A percentile compares a stretch with the other conserved stretches of the same genome.
phyloP scores from a whole-genome alignment of 2,888 invertebrate species.

The Arenicola marina region DNA sequence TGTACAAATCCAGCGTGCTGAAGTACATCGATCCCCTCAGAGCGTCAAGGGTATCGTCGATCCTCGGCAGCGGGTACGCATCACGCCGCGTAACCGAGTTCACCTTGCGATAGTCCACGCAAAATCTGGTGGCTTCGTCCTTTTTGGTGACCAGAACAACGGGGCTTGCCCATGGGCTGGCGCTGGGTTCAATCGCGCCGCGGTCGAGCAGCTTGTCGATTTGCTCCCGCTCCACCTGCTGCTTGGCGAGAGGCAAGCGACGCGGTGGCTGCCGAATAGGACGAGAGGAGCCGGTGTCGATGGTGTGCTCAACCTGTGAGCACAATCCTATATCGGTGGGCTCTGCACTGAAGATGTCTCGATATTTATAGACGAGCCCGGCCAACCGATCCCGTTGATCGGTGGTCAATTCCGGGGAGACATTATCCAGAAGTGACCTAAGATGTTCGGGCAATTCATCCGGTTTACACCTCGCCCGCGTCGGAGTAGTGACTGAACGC shows the following conservation, averaged over 20 bases:
- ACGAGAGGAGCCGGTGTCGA: background rate
- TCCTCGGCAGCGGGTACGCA: background rate
- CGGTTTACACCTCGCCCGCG: no score
- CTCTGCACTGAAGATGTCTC: background rate
- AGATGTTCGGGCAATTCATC: background rate
- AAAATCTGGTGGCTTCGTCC: conserved; percentile 11
- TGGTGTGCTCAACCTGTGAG: background rate
- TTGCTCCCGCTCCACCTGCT: background rate
- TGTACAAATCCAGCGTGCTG: background rate
- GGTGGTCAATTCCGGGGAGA: no score
- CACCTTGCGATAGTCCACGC: conserved; percentile 2
- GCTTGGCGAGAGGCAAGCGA: background rate
- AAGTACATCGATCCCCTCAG: background rate
- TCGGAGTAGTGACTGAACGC: no score
- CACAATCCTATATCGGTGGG: background rate
- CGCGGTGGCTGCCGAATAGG: background rate
- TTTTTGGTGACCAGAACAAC: conserved; percentile 23
- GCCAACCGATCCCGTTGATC: background rate
- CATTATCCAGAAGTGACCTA: background rate
- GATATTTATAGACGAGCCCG: background rate
- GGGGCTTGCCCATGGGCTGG: conserved; percentile 10
- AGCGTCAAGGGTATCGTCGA: background rate
- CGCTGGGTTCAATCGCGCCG: conserved; percentile 7
- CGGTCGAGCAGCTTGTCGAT: conserved; percentile 1
- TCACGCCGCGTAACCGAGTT: background rate